Base-by-base conservation (phyloP, 2,113 vertebrate species). In the Carassius gibelio region DNA sequence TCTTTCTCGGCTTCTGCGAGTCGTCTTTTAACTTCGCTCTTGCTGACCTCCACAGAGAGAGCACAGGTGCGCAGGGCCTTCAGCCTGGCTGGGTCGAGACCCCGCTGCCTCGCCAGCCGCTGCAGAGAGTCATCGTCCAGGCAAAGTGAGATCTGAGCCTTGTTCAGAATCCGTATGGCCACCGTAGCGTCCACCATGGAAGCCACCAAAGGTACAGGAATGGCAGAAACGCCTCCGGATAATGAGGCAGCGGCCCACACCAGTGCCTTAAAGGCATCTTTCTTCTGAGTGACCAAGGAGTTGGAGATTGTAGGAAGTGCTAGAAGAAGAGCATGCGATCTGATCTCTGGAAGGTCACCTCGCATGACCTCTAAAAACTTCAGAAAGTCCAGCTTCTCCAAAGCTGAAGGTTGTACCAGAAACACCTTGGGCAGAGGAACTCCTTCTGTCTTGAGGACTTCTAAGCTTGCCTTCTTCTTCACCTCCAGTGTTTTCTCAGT, bases 211-310 rank as follows among this genome's bases (percentile, higher is more conserved):
- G 94, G 94, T 59, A 94, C 90, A 3, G 94, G 93, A 72, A 95
- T 91, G 45, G 93, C 88, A 0, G 94, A 94, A 52, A 93, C 71
- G 1, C 94, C 94, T 3, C 93, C 93, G 2, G 94, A 94, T 5
- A 95, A 87, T 0, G 93, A 94, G 0, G 93, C 94, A 0, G 92
- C 93, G 5, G 93, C 93, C 93, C 93, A 94, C 1, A 93, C 90
- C 2, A 95, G 2, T 0, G 93, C 93, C 86, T 93, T 93, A 14
- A 94, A 94, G 30, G 93, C 89, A 6, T 94, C 93, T 82, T 91
- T 94, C 82, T 95, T 95, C 80, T 92, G 90, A 36, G 83, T 69
- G 62, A 94, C 89, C 74, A 94, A 36, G 1, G 78, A 4, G 10
- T 86, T 45, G 36, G 90, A 93, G 6, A 94, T 85, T 0, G 90